These are phyloP conservation scores for Siniperca scherzeri DNA, from an alignment of 2,797 vertebrate species.

Conservation along the genomic window DNA sequence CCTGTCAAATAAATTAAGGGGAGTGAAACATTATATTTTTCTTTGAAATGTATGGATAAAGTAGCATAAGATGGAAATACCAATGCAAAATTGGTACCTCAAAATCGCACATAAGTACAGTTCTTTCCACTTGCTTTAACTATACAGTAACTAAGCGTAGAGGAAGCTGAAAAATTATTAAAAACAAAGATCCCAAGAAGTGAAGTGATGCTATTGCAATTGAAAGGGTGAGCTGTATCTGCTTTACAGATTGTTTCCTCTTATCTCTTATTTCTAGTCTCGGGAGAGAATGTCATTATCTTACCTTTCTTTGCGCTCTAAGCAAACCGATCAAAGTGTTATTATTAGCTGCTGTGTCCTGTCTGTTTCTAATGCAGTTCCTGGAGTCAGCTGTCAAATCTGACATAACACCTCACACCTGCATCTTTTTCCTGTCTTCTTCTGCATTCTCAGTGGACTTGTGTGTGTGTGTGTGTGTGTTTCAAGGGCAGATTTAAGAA, in stretches of 20 bases:
- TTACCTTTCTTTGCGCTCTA: constrained; percentile 24
- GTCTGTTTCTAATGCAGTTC: constrained; percentile 34
- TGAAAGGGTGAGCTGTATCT: constrained; percentile 7
- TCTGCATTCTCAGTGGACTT: constrained; percentile 38
- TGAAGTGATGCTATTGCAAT: background rate
- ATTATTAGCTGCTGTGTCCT: constrained; percentile 43
- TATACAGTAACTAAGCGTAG: background rate
- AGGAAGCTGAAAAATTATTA: background rate
- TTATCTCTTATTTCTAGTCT: constrained; percentile 33
- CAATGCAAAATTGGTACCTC: background rate
- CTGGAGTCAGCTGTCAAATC: constrained; percentile 52
- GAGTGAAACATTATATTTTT: background rate
- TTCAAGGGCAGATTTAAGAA: constrained; percentile 55
- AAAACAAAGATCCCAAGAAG: background rate
- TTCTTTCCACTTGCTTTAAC: background rate
- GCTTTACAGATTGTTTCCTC: constrained; percentile 13
- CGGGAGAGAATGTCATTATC: constrained; percentile 33
- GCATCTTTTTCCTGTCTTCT: constrained; percentile 45
- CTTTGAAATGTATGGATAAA: background rate
- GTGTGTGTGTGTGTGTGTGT: constrained; percentile 15
- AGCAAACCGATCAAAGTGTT: constrained; percentile 54
- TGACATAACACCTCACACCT: constrained; percentile 53
- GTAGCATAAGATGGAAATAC: background rate
- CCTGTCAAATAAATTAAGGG: background rate
- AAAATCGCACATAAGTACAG: background rate